Conservation (phyloP, 2,113 vertebrate genomes). For the Sterrhoptilus dennistouni region DNA sequence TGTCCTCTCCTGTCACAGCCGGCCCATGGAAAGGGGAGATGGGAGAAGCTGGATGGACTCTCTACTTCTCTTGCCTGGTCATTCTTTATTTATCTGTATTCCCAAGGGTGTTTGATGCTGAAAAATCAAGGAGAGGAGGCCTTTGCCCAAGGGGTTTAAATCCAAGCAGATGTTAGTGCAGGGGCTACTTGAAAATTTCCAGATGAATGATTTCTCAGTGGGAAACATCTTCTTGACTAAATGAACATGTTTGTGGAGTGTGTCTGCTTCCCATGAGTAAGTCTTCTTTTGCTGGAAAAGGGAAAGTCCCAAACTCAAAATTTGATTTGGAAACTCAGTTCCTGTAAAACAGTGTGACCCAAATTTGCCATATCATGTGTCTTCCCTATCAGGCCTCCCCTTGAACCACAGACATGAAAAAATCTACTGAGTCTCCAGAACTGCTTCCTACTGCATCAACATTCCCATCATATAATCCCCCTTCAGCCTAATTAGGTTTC, state of each 20-base stretch:
- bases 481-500: not conserved
- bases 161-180: not conserved
- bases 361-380: not conserved
- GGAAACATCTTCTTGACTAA: not conserved
- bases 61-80: not conserved
- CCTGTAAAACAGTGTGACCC: not conserved
- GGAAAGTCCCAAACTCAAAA: not conserved
- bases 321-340: not conserved
- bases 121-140: not conserved
- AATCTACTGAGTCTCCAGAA: not conserved
- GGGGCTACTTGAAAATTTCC: not conserved
- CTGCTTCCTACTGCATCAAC: not conserved
- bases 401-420: not conserved
- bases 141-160: not conserved
- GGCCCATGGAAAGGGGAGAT: not conserved
- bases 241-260: not conserved
- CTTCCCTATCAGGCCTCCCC: not conserved
- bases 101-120: not conserved
- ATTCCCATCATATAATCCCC: not conserved
- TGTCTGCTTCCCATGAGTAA: not conserved
- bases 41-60: not conserved
- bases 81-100: not conserved
- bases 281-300: not conserved
- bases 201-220: not conserved
- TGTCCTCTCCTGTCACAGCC: not conserved